phyloP scores from a whole-genome alignment of 2,113 vertebrate species.

The Cariama cristata region DNA sequence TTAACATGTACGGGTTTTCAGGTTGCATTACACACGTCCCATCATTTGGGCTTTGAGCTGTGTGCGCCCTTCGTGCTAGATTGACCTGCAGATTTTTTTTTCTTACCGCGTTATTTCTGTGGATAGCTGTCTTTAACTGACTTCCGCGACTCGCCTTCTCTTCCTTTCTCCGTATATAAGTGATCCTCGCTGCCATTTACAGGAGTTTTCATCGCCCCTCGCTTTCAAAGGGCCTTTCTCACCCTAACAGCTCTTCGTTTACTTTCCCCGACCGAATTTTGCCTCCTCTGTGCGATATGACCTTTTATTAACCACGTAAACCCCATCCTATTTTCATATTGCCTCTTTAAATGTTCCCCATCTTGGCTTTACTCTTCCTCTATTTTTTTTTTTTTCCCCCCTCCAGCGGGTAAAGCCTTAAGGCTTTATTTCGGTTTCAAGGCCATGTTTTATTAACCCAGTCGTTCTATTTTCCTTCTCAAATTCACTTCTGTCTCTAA shows the following conservation, averaged over 20 bases:
- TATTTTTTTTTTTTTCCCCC: not conserved
- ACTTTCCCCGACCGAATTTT: not conserved
- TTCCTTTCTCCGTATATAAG: not conserved
- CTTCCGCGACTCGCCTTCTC: rapidly evolving
- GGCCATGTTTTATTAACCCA: constrained; percentile 4
- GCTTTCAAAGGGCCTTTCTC: not conserved
- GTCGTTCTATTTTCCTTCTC: not conserved
- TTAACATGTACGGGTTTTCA: constrained; percentile 27
- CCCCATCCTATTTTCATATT: not conserved
- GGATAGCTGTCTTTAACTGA: not conserved
- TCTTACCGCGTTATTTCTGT: not conserved
- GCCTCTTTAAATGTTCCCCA: not conserved
- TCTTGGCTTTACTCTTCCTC: not conserved
- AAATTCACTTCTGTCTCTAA: not conserved
- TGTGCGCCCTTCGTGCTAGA: not conserved
- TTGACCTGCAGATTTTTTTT: not conserved
- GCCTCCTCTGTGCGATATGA: constrained; percentile 23
- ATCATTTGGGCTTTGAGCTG: not conserved
- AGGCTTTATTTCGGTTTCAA: not conserved
- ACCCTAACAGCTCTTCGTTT: not conserved
- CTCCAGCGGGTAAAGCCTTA: not conserved
- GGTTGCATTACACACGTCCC: not conserved
- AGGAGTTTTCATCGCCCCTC: not conserved
- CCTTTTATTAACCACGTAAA: constrained; percentile 22
- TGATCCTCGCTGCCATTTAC: not conserved